phyloP scores from a whole-genome alignment of 2,113 vertebrate genomes.

The Cygnus buccinator region DNA sequence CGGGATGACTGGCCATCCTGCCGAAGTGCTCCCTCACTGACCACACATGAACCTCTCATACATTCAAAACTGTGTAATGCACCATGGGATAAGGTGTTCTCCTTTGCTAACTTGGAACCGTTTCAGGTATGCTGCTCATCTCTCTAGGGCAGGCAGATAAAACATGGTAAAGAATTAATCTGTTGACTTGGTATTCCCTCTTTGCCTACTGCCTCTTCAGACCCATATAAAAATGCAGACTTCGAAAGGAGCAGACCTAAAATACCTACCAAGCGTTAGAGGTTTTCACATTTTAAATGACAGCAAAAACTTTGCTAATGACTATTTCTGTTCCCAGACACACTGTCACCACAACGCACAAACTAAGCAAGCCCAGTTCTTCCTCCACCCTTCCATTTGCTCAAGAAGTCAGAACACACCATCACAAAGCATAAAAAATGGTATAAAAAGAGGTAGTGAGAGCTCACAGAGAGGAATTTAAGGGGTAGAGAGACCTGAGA shows the following conservation, averaged over 20 bases:
- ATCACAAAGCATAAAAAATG: background rate
- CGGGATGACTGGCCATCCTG: no score
- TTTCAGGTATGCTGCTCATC: background rate
- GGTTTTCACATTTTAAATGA: background rate
- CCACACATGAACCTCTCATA: background rate
- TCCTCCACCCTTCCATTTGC: background rate
- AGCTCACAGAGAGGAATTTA: slow-evolving; percentile 17
- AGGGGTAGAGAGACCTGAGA: background rate
- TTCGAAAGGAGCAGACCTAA: background rate
- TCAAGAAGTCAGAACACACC: background rate
- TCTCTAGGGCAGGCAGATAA: background rate
- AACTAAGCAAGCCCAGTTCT: background rate
- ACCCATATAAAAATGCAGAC: background rate
- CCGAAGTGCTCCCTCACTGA: background rate
- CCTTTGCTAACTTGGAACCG: background rate
- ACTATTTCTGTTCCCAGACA: background rate
- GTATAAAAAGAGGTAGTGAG: slow-evolving; percentile 48
- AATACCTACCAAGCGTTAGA: background rate
- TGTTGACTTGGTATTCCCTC: background rate
- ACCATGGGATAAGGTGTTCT: background rate
- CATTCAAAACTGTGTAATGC: background rate
- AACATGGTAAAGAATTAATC: background rate
- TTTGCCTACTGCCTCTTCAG: background rate
- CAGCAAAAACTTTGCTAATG: background rate
- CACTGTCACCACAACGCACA: background rate